Percentiles rank a stretch among this genome's conserved stretches.
Conservation (phyloP, 2,797 vertebrate species). For the Galagoides demidoff region DNA sequence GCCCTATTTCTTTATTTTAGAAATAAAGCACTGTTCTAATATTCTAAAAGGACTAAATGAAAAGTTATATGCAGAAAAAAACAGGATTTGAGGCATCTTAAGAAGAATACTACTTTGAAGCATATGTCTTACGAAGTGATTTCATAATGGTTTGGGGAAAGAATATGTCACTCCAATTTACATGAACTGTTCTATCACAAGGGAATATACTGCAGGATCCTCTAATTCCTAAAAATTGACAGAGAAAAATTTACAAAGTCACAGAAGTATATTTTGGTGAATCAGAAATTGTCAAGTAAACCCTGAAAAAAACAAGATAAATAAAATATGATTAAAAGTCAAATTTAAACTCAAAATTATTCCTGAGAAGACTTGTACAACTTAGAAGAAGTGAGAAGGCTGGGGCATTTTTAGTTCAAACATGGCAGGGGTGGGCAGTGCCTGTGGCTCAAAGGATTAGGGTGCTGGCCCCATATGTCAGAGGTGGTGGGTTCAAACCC, state of each 20-base stretch:
- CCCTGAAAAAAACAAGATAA: conserved; percentile 6
- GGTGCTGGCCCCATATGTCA: too few species aligned
- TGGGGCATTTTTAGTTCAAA: background rate
- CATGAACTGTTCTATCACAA: background rate
- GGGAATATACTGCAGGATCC: background rate
- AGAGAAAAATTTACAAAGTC: background rate
- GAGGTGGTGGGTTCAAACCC: too few species aligned
- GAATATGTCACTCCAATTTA: background rate
- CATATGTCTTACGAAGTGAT: background rate
- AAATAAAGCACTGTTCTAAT: background rate
- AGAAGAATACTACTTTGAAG: conserved; percentile 49
- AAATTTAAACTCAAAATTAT: background rate
- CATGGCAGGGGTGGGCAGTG: background rate
- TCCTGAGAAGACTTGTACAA: background rate
- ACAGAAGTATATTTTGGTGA: background rate
- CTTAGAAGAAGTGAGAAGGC: background rate
- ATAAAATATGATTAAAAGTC: background rate
- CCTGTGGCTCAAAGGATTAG: too few species aligned
- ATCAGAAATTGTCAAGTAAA: conserved; percentile 1
- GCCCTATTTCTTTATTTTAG: background rate
- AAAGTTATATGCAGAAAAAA: background rate
- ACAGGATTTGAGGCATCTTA: background rate
- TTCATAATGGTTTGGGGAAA: background rate
- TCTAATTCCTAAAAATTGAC: background rate
- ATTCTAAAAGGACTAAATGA: background rate